Evolutionary conservation across 2,113 vertebrate genomes (phyloP), one percentile per base, ranked within the genome.

Genomic region (Donacobius atricapilla): DNA sequence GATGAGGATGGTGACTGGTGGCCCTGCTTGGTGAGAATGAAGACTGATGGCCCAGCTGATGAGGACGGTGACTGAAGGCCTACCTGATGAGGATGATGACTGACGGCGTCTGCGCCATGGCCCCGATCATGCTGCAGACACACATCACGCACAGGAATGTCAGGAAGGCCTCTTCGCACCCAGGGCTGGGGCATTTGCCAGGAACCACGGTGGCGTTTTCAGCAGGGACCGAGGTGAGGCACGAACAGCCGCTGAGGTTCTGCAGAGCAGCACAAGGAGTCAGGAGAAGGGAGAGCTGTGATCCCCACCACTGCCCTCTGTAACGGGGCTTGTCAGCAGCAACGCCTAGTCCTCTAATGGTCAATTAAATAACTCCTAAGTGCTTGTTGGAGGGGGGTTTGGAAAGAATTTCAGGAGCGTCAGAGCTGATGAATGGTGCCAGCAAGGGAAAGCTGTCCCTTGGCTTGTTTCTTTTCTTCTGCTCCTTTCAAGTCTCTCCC

Each of bases 11-110:
- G 7, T 14, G 42, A 8, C 40, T 24, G 40, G 11, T 5, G 42
- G 10, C 21, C 40, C 40, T 10, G 9, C 18, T 37, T 61, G 37
- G 8, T 35, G 57, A 99, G 98, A 64, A 99, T 99, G 97, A 99
- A 99, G 94, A 99, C 8, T 1, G 8, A 24, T 13, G 37, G 99
- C 0, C 27, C 8, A 30, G 14, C 27, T 58, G 54, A 2, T 23
- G n/a, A 57, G 40, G 14, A 37, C 2, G 42, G 4, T 8, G 44
- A 5, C 21, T 0, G 3, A 11, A 33, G 28, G 24, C 50, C 90
- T 90, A 99, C 99, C 99, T 99, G 98, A 99, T 99, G 28, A 99
- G 98, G 75, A 99, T 99, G 97, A 99, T 99, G 94, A 99, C 99
- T 0, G 99, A 99, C 1, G 99, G 99, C 0, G 99, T 99, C 98